phyloP scores from a whole-genome alignment of 2,888 invertebrate genomes.

The Drosophila falleni region DNA sequence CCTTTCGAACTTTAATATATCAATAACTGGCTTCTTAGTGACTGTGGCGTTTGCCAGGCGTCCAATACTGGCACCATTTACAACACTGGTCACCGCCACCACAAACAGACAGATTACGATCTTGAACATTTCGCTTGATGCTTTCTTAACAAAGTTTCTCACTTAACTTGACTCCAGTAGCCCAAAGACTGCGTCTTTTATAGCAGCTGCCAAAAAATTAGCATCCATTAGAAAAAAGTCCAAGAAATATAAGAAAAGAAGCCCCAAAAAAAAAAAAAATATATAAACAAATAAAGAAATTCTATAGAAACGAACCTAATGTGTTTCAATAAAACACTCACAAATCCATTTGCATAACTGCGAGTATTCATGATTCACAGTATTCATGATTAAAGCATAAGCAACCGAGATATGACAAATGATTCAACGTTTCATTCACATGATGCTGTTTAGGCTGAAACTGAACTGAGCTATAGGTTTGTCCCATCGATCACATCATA shows the following conservation, averaged over 20 bases:
- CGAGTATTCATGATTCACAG: constrained; percentile 50
- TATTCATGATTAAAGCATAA: constrained; percentile 49
- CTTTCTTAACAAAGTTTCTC: constrained; percentile 37
- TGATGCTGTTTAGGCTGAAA: constrained; percentile 12
- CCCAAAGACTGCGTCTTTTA: constrained; percentile 66
- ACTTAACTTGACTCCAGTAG: constrained; percentile 56
- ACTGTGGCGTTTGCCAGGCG: constrained; percentile 41
- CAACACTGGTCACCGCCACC: constrained; percentile 65
- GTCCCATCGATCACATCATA: constrained; percentile 9
- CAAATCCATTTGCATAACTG: constrained; percentile 68
- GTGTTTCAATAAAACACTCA: constrained; percentile 67
- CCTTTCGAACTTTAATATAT: constrained; percentile 73
- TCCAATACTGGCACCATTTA: constrained; percentile 67
- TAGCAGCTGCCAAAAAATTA: constrained; percentile 72
- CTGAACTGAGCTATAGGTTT: constrained; percentile 11
- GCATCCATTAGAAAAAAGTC: constrained; percentile 65
- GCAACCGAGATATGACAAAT: not conserved
- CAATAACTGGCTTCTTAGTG: constrained; percentile 70
- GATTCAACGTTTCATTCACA: constrained; percentile 17
- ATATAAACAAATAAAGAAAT: constrained; percentile 61
- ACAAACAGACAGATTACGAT: constrained; percentile 70
- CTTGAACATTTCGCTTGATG: constrained; percentile 71
- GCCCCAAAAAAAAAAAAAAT: constrained; percentile 15
- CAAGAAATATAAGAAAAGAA: constrained; percentile 34
- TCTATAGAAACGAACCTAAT: constrained; percentile 69